Conservation (phyloP, 2,797 vertebrate species). For the Potorous gilbertii region DNA sequence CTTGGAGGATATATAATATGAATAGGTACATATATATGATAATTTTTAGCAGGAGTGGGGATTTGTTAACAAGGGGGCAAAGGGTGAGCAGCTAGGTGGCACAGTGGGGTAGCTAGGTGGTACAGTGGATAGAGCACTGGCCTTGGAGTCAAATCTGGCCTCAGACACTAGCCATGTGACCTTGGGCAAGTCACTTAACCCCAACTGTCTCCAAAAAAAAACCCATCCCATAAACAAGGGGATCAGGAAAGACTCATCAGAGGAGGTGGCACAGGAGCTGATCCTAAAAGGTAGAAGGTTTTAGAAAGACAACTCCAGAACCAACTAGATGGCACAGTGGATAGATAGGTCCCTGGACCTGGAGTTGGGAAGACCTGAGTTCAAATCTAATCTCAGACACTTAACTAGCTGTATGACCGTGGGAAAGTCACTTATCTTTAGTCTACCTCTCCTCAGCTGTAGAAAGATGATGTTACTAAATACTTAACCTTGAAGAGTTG, state of each 20-base stretch:
- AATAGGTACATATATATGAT: neutral
- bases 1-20: neutral
- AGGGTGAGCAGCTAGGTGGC: neutral
- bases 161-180: neutral
- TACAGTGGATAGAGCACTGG: neutral
- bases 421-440: neutral
- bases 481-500: neutral
- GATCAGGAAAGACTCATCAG: neutral
- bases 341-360: neutral
- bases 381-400: neutral
- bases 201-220: neutral
- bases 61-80: neutral
- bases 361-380: neutral
- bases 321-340: neutral
- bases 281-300: neutral
- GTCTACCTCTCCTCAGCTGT: neutral
- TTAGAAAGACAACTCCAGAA: neutral
- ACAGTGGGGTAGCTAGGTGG: neutral
- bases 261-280: neutral
- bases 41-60: neutral
- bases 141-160: neutral
- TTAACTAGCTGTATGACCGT: neutral
- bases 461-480: no score
- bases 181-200: neutral
- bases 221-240: neutral